phyloP scores from a whole-genome alignment of 2,888 invertebrate genomes.

The Exocentrus adspersus region DNA sequence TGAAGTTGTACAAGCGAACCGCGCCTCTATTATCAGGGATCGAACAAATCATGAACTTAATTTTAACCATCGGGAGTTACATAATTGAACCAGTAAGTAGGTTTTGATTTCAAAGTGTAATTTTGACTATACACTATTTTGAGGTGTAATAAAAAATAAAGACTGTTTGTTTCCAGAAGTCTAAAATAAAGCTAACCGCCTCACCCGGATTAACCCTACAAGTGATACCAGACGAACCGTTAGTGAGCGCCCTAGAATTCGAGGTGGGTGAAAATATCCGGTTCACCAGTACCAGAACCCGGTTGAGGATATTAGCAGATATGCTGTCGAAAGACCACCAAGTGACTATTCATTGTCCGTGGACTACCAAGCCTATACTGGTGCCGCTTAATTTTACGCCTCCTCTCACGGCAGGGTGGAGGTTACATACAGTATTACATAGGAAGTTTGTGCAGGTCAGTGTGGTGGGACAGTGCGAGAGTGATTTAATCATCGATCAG shows the following conservation, averaged over 20 bases:
- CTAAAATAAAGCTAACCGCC: constrained; percentile 71
- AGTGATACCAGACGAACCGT: constrained; percentile 56
- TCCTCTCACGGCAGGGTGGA: constrained; percentile 82
- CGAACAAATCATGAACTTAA: constrained; percentile 79
- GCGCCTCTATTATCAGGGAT: constrained; percentile 85
- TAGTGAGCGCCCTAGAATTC: constrained; percentile 66
- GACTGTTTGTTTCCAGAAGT: constrained; percentile 62
- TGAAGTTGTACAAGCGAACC: constrained; percentile 67
- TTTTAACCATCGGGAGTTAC: constrained; percentile 82
- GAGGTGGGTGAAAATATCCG: constrained; percentile 55
- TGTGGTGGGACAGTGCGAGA: constrained; percentile 68
- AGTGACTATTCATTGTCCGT: constrained; percentile 77
- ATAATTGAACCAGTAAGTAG: constrained; percentile 73
- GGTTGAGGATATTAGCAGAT: constrained; percentile 75
- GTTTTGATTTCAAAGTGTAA: constrained; percentile 23
- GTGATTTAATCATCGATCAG: constrained; percentile 50
- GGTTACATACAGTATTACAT: constrained; percentile 84
- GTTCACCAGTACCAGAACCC: constrained; percentile 54
- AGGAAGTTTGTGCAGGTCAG: constrained; percentile 87
- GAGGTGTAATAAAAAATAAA: neutral
- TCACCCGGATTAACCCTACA: constrained; percentile 75
- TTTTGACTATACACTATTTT: too few species aligned
- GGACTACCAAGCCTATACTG: constrained; percentile 77
- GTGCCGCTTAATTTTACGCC: constrained; percentile 84
- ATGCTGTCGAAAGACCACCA: constrained; percentile 74